These are phyloP conservation scores for Drosophila kambysellisi DNA, from an alignment of 2,888 invertebrate genomes.

Conservation along the genomic window DNA sequence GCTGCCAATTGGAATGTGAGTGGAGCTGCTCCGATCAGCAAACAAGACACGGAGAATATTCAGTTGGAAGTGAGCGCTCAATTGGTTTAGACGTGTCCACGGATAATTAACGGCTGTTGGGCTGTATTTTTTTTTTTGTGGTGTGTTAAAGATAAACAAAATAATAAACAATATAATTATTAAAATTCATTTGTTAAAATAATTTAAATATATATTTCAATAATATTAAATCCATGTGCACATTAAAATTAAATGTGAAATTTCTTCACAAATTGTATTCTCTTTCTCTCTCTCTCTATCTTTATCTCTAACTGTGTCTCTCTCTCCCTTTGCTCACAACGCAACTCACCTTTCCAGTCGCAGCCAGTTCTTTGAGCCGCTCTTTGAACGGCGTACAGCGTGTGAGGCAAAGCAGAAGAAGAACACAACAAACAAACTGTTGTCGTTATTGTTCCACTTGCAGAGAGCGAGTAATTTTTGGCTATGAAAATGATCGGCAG, in stretches of 20 bases:
- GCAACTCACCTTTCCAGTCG: slow-evolving; percentile 37
- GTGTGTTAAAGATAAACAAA: slow-evolving; percentile 1
- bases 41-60: slow-evolving; percentile 45
- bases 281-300: not conserved
- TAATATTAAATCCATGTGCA: too few species aligned
- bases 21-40: slow-evolving; percentile 27
- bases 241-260: not conserved
- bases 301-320: slow-evolving; percentile 4
- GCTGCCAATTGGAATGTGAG: slow-evolving; percentile 58
- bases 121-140: slow-evolving; percentile 5
- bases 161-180: not conserved
- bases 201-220: not conserved
- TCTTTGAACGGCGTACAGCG: slow-evolving; percentile 60
- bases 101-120: slow-evolving; percentile 28
- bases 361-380: slow-evolving; percentile 54
- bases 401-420: slow-evolving; percentile 45
- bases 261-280: not conserved
- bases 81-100: slow-evolving; percentile 71
- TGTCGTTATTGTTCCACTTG: slow-evolving; percentile 8
- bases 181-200: not conserved
- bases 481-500: slow-evolving; percentile 89
- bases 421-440: slow-evolving; percentile 60
- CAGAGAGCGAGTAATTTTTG: slow-evolving; percentile 28
- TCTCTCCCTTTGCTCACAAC: slow-evolving; percentile 12
- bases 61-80: slow-evolving; percentile 73